Percentiles rank a stretch among this genome's conserved stretches.
phyloP scores from a whole-genome alignment of 1,140 invertebrate genomes.

The Zelostemma sp. region DNA sequence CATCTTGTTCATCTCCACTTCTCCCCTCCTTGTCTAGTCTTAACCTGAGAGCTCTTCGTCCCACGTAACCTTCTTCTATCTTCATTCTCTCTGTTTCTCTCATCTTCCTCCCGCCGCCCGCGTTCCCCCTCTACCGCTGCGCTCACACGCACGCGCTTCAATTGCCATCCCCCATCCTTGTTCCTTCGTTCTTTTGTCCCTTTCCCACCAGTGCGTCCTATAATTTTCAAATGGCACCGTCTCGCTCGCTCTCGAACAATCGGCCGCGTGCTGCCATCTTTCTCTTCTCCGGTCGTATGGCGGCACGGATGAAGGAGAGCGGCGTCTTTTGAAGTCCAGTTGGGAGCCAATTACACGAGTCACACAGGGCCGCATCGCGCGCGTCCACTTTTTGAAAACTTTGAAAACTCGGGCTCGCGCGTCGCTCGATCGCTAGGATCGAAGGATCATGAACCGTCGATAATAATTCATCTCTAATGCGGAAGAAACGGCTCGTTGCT shows the following conservation, averaged over 20 bases:
- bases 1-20: constrained; percentile 55
- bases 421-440: no score
- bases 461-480: constrained; percentile 38
- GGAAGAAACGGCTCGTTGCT: no score
- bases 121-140: constrained; percentile 10
- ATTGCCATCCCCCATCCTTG: constrained; percentile 49
- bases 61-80: constrained; percentile 6
- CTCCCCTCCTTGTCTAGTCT: constrained; percentile 9
- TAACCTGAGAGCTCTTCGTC: constrained; percentile 6
- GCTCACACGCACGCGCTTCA: constrained; percentile 48
- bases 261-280: constrained; percentile 35
- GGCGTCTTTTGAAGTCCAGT: constrained; percentile 71
- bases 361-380: constrained; percentile 66
- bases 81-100: constrained; percentile 20
- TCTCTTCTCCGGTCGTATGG: constrained; percentile 58
- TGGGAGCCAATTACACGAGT: constrained; percentile 72
- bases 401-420: constrained; percentile 56
- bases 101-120: constrained; percentile 23
- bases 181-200: constrained; percentile 40
- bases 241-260: constrained; percentile 30
- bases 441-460: constrained; percentile 25
- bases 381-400: constrained; percentile 53
- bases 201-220: constrained; percentile 38
- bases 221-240: constrained; percentile 51
- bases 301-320: constrained; percentile 70